phyloP scores from a whole-genome alignment of 2,113 vertebrate genomes.

The Otolemur garnettii region DNA sequence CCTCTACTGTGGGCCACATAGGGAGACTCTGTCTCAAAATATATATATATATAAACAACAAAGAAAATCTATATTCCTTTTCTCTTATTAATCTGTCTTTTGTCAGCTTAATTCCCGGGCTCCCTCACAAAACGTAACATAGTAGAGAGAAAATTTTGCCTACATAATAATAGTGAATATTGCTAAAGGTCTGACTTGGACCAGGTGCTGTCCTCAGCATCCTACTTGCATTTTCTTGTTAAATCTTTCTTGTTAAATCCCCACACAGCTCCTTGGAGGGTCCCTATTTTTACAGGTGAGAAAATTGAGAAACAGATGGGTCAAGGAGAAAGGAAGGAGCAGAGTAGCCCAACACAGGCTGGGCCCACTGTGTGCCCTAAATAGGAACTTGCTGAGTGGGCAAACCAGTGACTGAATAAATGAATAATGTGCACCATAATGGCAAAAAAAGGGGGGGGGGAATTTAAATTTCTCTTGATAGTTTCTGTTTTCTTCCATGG shows the following conservation, averaged over 20 bases:
- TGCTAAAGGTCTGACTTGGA: not conserved
- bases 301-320: not conserved
- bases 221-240: not conserved
- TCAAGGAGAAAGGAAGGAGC: not conserved
- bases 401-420: not conserved
- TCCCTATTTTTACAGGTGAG: not conserved
- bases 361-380: not conserved
- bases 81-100: not conserved
- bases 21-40: too few species aligned
- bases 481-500: not conserved
- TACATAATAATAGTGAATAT: rapidly evolving
- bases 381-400: rapidly evolving
- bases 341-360: not conserved
- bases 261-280: rapidly evolving
- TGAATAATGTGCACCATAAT: rapidly evolving
- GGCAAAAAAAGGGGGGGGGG: rapidly evolving
- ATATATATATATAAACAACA: not conserved
- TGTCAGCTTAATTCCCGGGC: not conserved
- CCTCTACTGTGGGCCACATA: too few species aligned
- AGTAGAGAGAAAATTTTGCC: not conserved
- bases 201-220: not conserved
- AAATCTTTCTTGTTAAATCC: not conserved
- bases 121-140: not conserved
- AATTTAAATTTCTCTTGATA: not conserved
- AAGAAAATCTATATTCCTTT: not conserved